Percentiles rank a stretch among this genome's conserved stretches.
Evolutionary conservation across 2,888 invertebrate species (phyloP).

Genomic region (Drosophila suboccidentalis): DNA sequence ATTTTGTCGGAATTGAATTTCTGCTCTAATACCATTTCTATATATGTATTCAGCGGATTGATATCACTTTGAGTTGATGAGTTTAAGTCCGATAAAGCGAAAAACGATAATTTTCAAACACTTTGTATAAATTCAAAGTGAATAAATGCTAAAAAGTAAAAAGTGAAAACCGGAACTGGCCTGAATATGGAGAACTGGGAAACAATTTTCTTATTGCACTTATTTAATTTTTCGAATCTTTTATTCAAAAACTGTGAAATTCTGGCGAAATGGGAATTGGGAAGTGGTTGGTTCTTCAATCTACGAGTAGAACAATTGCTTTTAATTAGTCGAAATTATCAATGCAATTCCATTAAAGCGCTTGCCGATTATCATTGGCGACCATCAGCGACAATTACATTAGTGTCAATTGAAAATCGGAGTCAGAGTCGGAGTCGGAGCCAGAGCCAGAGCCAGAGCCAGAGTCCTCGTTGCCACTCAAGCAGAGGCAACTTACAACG

Average conservation of each 20-base stretch:
- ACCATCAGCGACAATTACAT: constrained; percentile 49
- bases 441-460: constrained; percentile 11
- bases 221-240: not conserved
- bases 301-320: constrained; percentile 18
- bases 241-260: not conserved
- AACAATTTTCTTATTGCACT: too few species aligned
- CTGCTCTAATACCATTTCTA: too few species aligned
- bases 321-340: constrained; percentile 49
- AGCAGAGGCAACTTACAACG: not conserved
- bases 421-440: not conserved
- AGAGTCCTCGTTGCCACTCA: constrained; percentile 21
- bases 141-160: too few species aligned
- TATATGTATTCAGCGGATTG: too few species aligned
- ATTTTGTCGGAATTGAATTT: too few species aligned
- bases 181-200: too few species aligned
- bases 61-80: too few species aligned
- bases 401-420: constrained; percentile 29
- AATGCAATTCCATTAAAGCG: constrained; percentile 41
- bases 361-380: not conserved
- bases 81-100: too few species aligned
- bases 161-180: too few species aligned
- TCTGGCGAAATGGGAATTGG: not conserved
- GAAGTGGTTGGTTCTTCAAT: too few species aligned
- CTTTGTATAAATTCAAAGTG: too few species aligned
- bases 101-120: too few species aligned